Percentiles rank a stretch among this genome's conserved stretches.
phyloP scores from a whole-genome alignment of 2,797 vertebrate genomes.

The Neomorphus geoffroyi region DNA sequence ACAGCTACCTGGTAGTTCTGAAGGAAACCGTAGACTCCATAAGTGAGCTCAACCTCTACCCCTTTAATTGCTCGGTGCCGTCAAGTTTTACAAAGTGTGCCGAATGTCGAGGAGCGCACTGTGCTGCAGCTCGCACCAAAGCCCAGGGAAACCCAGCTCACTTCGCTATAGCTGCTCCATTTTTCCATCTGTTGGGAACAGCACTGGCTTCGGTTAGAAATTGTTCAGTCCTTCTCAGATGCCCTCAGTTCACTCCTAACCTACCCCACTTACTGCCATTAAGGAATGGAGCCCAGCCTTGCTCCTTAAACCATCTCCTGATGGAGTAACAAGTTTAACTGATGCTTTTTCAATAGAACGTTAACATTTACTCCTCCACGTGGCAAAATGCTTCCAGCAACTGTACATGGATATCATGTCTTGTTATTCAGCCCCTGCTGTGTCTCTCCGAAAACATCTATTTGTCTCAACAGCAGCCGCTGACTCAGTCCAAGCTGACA shows the following conservation, averaged over 20 bases:
- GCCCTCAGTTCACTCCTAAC: background rate
- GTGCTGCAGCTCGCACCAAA: background rate
- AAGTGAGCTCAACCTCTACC: background rate
- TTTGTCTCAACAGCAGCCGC: background rate
- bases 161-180: background rate
- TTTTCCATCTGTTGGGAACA: background rate
- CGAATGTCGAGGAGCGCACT: background rate
- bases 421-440: constrained; percentile 2
- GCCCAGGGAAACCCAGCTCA: background rate
- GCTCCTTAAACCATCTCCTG: background rate
- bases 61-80: background rate
- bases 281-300: background rate
- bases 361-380: background rate
- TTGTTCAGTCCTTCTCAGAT: background rate
- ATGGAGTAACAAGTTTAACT: background rate
- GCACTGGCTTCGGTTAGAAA: background rate
- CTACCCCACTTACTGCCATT: background rate
- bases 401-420: background rate
- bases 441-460: constrained; percentile 5
- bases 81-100: background rate
- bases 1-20: background rate
- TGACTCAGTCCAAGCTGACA: background rate
- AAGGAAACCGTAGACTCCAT: background rate
- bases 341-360: background rate
- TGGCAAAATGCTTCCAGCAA: background rate